Evolutionary conservation across 1,140 invertebrate genomes (phyloP), one percentile per base, ranked within the genome.

Genomic region (Phymastichus coffea): DNA sequence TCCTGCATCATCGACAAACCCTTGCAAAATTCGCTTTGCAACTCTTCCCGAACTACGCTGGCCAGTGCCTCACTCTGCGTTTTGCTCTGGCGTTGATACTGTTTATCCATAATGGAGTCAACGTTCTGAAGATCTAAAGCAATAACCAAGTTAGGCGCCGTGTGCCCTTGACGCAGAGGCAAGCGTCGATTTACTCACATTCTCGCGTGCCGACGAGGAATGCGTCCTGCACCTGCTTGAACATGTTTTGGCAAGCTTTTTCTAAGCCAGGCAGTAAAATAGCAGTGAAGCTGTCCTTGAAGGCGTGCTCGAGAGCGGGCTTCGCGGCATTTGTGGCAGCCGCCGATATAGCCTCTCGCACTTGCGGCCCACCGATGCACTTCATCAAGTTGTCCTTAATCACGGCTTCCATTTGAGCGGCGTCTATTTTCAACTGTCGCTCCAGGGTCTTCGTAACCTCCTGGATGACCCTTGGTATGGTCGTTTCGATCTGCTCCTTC

Each of bases 121-220:
- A 75, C 65, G 47, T 74, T 74, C 61, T 77, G 67, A 23, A 80
- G 52, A 69, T 79, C 78, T 79, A 40, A 10, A 64, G 69, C 58
- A 60, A n/a, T 28, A 33, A 52, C n/a, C n/a, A n/a, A 62, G 37
- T 19, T 26, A 14, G 8, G 30, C 4, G 26, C 9, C 10, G 37
- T 33, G 6, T 8, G 7, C 14, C 30, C 30, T 8, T 8, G 30
- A 6, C 14, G 14, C 30, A 33, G 12, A 8, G 6, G 12, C 6
- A 30, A 30, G 28, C 28, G 6, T 7, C 12, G 12, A 33, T 33
- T 7, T 33, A 62, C 88, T 87, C 83, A 96, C 93, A 95, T 80
- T 97, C 93, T 70, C 87, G 88, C 3, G 92, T 93, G 63, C 94
- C 94, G 63, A 83, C 84, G 37, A 87, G 85, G 74, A 97, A 97